Evolutionary conservation across 2,113 vertebrate genomes (phyloP).

Genomic region (Microcebus griseorufus): DNA sequence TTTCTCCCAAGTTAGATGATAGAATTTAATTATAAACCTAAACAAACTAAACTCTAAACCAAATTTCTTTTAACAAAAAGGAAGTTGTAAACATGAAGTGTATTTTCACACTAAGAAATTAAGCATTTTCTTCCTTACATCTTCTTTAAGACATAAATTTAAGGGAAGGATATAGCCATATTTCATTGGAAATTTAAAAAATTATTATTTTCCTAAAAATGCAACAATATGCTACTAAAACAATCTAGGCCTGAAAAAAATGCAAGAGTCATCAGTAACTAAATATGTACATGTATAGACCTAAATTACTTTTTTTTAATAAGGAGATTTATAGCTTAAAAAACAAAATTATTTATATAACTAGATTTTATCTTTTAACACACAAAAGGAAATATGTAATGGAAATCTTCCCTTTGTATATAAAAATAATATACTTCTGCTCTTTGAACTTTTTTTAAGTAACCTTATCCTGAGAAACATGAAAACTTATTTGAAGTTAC

Average conservation of each 20-base stretch:
- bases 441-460: background rate
- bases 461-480: conserved; percentile 15
- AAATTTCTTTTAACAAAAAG: background rate
- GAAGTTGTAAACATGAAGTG: background rate
- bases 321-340: background rate
- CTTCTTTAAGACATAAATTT: conserved; percentile 32
- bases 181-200: background rate
- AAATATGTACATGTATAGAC: background rate
- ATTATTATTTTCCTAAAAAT: background rate
- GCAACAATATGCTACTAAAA: background rate
- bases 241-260: background rate
- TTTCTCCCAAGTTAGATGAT: background rate
- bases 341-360: background rate
- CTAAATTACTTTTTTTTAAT: background rate
- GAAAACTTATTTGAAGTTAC: background rate
- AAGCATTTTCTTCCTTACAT: background rate
- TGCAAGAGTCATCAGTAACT: background rate
- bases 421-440: background rate
- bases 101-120: background rate
- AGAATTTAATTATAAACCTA: background rate
- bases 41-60: background rate
- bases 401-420: background rate
- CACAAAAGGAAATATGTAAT: background rate
- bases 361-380: background rate
- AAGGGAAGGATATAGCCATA: background rate